A percentile compares a stretch with the other conserved stretches of the same genome.
Evolutionary conservation across 1,140 invertebrate species (phyloP).

Genomic region (Plodia interpunctella): DNA sequence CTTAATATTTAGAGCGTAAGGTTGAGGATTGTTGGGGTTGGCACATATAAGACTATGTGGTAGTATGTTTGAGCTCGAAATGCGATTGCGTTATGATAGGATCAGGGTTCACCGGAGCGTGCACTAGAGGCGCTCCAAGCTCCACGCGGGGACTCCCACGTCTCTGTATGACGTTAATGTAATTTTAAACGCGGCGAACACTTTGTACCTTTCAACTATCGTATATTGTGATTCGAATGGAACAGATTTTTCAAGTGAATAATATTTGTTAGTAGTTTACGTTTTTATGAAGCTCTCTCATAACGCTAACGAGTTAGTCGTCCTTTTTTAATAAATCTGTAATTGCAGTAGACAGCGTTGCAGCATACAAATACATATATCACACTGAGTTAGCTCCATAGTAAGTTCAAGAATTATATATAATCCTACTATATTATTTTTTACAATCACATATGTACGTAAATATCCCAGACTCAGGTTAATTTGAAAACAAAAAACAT

Average conservation of each 20-base stretch:
- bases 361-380: too few relatives aligned
- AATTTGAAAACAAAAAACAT: too few relatives aligned
- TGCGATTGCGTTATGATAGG: constrained; percentile 74
- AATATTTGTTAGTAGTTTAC: too few relatives aligned
- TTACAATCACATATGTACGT: too few relatives aligned
- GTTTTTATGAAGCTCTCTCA: too few relatives aligned
- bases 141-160: constrained; percentile 34
- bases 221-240: constrained; percentile 20
- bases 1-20: constrained; percentile 26
- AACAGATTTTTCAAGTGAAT: not conserved
- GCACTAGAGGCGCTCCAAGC: constrained; percentile 31
- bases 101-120: constrained; percentile 66
- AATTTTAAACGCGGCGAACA: constrained; percentile 41
- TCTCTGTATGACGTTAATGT: constrained; percentile 52
- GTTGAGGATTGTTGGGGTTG: constrained; percentile 23
- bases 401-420: too few relatives aligned
- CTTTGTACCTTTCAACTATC: constrained; percentile 26
- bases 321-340: too few relatives aligned
- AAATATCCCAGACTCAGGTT: too few relatives aligned
- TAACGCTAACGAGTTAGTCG: too few relatives aligned
- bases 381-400: too few relatives aligned
- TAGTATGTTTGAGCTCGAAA: constrained; percentile 34
- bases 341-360: too few relatives aligned
- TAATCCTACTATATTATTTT: too few relatives aligned
- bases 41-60: constrained; percentile 30